Evolutionary conservation across 2,888 invertebrate species (phyloP).

Genomic region (Zaprionus obscuricornis): DNA sequence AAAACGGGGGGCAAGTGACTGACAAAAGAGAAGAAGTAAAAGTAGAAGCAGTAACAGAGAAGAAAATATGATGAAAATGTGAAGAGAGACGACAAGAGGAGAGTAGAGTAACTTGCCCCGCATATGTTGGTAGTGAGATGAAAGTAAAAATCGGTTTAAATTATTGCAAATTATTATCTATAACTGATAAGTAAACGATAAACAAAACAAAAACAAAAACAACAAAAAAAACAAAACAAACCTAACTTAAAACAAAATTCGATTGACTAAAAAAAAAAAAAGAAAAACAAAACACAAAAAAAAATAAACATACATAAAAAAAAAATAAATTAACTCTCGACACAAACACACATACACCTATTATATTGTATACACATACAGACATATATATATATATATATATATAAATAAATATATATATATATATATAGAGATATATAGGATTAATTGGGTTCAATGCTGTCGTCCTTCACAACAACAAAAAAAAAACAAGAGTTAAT

Average conservation of each 20-base stretch:
- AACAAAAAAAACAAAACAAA: constrained; percentile 18
- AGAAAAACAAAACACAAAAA: constrained; percentile 22
- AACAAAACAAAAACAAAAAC: constrained; percentile 14
- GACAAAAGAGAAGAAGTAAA: background rate
- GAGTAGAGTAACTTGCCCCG: constrained; percentile 27
- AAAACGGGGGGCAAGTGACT: constrained; percentile 21
- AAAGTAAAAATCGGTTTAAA: constrained; percentile 69
- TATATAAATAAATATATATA: background rate
- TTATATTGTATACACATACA: constrained; percentile 42
- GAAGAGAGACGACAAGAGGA: no score
- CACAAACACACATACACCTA: constrained; percentile 44
- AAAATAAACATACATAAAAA: constrained; percentile 34
- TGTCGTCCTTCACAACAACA: constrained; percentile 60
- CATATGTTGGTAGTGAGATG: no score
- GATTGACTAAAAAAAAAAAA: constrained; percentile 20
- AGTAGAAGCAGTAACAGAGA: constrained; percentile 18
- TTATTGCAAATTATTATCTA: constrained; percentile 66
- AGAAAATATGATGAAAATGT: no score
- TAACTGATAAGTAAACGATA: constrained; percentile 35
- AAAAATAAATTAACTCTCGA: no score
- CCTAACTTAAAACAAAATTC: constrained; percentile 39
- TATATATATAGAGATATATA: constrained; percentile 28
- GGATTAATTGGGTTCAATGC: constrained; percentile 68
- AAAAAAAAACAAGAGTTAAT: constrained; percentile 39
- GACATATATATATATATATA: background rate